phyloP scores from a whole-genome alignment of 2,888 invertebrate species.

The Melipona beecheii region DNA sequence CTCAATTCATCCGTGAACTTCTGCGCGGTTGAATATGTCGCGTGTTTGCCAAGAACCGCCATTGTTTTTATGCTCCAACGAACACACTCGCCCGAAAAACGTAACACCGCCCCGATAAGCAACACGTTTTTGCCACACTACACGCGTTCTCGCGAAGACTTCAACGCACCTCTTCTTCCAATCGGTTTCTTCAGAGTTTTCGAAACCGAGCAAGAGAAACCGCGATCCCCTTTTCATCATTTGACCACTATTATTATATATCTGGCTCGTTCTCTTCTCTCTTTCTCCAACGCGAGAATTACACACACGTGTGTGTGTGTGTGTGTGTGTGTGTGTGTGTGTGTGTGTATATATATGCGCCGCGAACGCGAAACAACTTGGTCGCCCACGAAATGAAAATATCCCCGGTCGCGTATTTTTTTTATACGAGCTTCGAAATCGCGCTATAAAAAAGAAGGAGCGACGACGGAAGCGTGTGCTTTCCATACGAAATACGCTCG shows the following conservation, averaged over 20 bases:
- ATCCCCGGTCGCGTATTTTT: constrained; percentile 18
- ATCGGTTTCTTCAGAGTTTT: not conserved
- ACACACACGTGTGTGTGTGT: constrained; percentile 7
- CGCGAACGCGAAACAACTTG: constrained; percentile 27
- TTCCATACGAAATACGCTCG: constrained; percentile 45
- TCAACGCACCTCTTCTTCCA: not conserved
- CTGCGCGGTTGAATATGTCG: constrained; percentile 33
- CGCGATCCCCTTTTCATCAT: constrained; percentile 10
- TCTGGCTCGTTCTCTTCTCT: constrained; percentile 14
- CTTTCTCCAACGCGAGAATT: constrained; percentile 15
- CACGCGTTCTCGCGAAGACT: constrained; percentile 23
- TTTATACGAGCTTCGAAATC: constrained; percentile 43
- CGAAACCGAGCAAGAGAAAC: not conserved
- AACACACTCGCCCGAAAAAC: constrained; percentile 18
- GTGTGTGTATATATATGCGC: not conserved
- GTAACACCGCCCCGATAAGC: constrained; percentile 18
- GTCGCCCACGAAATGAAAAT: constrained; percentile 41
- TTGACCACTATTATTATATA: constrained; percentile 45
- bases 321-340: not conserved
- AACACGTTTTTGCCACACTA: not conserved
- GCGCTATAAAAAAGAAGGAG: constrained; percentile 50
- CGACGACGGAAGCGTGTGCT: constrained; percentile 33
- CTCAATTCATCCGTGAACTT: constrained; percentile 52
- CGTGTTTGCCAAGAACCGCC: constrained; percentile 22
- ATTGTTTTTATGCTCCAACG: constrained; percentile 2